These are phyloP conservation scores for Barnardius zonarius DNA, from an alignment of 2,113 vertebrate species.

Conservation along the genomic window DNA sequence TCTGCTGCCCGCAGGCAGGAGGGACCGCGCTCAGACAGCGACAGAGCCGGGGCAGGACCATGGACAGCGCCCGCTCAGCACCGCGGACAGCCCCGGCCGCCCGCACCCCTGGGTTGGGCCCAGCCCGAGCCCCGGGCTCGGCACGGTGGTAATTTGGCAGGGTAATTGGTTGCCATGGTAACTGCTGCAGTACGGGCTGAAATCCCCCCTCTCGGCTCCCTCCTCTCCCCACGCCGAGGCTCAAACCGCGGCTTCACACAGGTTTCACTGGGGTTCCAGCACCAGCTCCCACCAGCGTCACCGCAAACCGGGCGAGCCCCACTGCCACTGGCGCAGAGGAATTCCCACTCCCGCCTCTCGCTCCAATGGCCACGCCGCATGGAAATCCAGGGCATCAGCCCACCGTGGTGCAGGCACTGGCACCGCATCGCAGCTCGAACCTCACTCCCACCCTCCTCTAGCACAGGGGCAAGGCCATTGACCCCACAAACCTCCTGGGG, in stretches of 20 bases:
- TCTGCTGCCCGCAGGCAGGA: neutral
- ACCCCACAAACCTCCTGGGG: neutral
- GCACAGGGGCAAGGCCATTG: neutral
- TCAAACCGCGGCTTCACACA: constrained; percentile 39
- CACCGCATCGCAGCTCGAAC: neutral
- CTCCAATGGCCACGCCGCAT: rapidly evolving
- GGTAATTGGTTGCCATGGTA: constrained; percentile 79
- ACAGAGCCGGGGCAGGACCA: neutral
- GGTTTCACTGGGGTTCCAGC: neutral
- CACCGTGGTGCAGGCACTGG: rapidly evolving
- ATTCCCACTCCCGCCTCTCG: neutral
- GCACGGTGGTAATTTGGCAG: constrained; percentile 77
- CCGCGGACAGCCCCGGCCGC: neutral
- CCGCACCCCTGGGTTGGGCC: neutral
- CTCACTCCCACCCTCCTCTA: neutral
- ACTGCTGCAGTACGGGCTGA: constrained; percentile 76
- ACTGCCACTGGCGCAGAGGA: neutral
- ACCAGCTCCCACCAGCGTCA: neutral
- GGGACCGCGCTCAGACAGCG: neutral
- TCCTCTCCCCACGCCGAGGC: constrained; percentile 63
- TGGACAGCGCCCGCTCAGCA: neutral
- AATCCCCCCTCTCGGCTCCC: constrained; percentile 63
- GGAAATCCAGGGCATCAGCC: rapidly evolving
- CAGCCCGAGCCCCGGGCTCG: constrained; percentile 56
- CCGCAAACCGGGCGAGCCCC: neutral